These are phyloP conservation scores for crab-eating macaque (Macaca fascicularis) DNA, from an alignment of 2,113 vertebrate species.

Conservation along the genomic window DNA sequence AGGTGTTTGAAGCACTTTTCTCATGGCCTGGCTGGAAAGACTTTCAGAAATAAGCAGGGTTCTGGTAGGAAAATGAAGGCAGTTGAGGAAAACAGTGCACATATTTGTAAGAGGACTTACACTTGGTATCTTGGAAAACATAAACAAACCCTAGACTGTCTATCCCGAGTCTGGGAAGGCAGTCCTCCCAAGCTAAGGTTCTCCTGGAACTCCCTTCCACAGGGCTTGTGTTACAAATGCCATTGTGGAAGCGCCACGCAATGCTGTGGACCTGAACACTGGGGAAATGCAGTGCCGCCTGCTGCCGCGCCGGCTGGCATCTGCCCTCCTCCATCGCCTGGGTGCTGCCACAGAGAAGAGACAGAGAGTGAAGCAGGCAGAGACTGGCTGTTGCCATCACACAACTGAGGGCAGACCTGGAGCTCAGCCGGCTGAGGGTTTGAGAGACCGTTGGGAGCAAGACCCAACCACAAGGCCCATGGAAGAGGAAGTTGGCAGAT, in stretches of 20 bases:
- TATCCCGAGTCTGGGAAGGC: neutral
- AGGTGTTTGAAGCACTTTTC: neutral
- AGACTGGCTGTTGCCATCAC: neutral
- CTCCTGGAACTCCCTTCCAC: no score
- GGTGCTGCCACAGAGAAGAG: neutral
- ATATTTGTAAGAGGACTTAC: neutral
- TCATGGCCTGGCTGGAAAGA: neutral
- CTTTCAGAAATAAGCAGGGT: neutral
- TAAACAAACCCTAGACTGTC: neutral
- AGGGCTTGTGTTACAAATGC: rapidly evolving
- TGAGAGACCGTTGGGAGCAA: neutral
- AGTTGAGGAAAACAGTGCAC: neutral
- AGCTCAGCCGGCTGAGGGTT: neutral
- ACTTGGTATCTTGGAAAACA: neutral
- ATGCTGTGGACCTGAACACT: neutral
- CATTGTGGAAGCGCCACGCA: rapidly evolving
- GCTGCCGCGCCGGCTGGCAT: rapidly evolving
- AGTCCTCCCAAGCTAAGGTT: neutral
- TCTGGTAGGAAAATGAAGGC: neutral
- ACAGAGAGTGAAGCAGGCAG: neutral
- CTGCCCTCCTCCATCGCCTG: neutral
- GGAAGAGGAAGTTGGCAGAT: neutral
- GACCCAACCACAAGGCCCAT: no score
- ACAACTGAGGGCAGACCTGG: neutral
- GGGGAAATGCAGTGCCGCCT: neutral